These are phyloP conservation scores for Ochotona curzoniae DNA, from an alignment of 2,113 vertebrate genomes.

Conservation along the genomic window DNA sequence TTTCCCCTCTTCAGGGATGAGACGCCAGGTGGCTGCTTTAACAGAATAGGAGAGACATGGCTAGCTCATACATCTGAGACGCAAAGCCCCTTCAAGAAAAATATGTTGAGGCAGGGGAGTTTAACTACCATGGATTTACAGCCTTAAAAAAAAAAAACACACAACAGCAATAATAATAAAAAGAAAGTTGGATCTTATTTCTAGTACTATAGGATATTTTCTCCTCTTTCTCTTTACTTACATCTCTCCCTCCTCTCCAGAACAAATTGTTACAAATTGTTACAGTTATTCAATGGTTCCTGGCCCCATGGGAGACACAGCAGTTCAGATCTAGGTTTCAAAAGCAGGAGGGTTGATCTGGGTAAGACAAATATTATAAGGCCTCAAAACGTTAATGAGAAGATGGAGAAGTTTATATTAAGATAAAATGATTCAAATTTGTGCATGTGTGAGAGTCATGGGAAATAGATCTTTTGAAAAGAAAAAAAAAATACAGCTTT, in stretches of 20 bases:
- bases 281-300: neutral
- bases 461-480: too few species aligned
- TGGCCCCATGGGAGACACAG: neutral
- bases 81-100: neutral
- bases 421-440: too few species aligned
- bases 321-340: neutral
- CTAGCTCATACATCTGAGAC: neutral
- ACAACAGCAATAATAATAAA: neutral
- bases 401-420: too few species aligned
- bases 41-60: neutral
- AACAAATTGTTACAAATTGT: neutral
- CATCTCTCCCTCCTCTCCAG: neutral
- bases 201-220: too few species aligned
- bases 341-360: neutral
- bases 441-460: too few species aligned
- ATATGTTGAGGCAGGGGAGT: neutral
- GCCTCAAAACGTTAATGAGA: too few species aligned
- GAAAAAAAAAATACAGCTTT: too few species aligned
- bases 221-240: neutral
- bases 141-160: conserved; percentile 17
- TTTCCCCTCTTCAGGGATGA: neutral
- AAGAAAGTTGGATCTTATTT: neutral
- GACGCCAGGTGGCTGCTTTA: neutral
- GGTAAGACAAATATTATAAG: neutral
- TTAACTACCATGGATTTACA: neutral